phyloP scores from a whole-genome alignment of 2,113 vertebrate species.

The Otis tarda region DNA sequence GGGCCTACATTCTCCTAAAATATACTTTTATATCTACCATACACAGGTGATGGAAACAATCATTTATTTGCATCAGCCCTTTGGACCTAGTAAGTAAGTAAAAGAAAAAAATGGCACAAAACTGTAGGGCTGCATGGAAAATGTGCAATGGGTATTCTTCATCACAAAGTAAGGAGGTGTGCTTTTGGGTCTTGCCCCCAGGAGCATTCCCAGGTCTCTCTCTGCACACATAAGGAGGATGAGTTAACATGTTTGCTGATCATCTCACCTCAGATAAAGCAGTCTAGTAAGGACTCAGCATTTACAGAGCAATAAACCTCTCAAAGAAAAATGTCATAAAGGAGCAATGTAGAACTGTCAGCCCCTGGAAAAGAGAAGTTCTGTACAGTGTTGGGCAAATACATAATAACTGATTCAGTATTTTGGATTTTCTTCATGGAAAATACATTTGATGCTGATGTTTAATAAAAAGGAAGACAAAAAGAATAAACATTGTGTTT shows the following conservation, averaged over 20 bases:
- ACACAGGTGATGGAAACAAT: neutral
- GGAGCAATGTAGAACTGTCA: neutral
- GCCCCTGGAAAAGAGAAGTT: neutral
- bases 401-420: neutral
- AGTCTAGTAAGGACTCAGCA: neutral
- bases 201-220: neutral
- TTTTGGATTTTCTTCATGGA: neutral
- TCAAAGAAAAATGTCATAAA: neutral
- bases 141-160: neutral
- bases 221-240: fast-evolving
- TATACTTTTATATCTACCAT: neutral
- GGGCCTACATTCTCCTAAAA: neutral
- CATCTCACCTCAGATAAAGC: neutral
- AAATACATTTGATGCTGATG: neutral
- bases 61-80: neutral
- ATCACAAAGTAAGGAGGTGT: neutral
- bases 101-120: neutral
- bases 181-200: neutral
- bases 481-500: neutral
- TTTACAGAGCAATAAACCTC: neutral
- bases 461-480: neutral
- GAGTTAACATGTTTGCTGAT: neutral
- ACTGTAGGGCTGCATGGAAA: neutral
- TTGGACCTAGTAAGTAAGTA: neutral
- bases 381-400: neutral